These are phyloP conservation scores for Ceraclea dissimilis DNA, from an alignment of 2,888 invertebrate species.

Conservation along the genomic window DNA sequence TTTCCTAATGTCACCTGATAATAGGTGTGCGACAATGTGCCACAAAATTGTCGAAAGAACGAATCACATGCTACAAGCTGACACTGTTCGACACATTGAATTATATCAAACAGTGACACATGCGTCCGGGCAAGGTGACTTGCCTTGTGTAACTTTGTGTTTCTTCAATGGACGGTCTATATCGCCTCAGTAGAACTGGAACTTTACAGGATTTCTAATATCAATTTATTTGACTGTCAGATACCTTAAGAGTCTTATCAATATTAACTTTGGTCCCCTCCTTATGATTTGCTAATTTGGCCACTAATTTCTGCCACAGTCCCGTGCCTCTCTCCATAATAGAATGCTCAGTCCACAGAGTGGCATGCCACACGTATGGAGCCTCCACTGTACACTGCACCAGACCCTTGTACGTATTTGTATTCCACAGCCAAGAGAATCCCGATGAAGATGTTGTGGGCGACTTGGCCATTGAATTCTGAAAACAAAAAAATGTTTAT, in stretches of 20 bases:
- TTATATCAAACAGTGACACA: no score
- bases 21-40: no score
- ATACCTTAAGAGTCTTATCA: conserved; percentile 43
- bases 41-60: no score
- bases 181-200: no score
- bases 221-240: no score
- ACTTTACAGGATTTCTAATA: no score
- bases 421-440: conserved; percentile 18
- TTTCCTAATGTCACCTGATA: no score
- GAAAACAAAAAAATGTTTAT: not conserved
- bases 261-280: conserved; percentile 36
- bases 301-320: conserved; percentile 30
- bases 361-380: conserved; percentile 27
- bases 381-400: conserved; percentile 22
- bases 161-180: no score
- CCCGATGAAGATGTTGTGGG: conserved; percentile 16
- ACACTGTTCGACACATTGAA: no score
- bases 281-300: conserved; percentile 32
- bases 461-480: conserved; percentile 12
- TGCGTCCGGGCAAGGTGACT: no score
- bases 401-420: conserved; percentile 29
- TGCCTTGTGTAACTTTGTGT: no score
- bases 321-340: conserved; percentile 28
- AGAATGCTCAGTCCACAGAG: conserved; percentile 30
- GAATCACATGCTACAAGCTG: no score